Conservation (phyloP, 30 jellyfish, hydroid and myxozoan species). For the Phacellophora camtschatica region DNA sequence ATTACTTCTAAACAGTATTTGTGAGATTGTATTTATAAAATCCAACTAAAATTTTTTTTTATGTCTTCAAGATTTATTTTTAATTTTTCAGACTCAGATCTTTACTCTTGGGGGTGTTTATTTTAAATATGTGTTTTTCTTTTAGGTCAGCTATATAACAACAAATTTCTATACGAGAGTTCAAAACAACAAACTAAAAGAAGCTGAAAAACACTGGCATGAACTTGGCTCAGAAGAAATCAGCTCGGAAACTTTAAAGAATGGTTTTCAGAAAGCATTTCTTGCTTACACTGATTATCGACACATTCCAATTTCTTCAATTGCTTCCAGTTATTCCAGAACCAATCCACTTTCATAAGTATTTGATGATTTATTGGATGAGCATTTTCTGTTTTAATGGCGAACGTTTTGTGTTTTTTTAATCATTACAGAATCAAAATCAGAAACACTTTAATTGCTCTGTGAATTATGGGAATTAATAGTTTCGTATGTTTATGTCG, state of each 20-base stretch:
- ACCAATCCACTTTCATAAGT: not conserved
- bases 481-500: no score
- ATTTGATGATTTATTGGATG: not conserved
- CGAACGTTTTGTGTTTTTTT: no score
- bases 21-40: no score
- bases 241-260: constrained; percentile 5
- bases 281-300: constrained; percentile 46
- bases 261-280: constrained; percentile 33
- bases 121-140: no score
- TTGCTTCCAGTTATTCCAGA: constrained; percentile 38
- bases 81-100: no score
- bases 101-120: no score
- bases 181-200: constrained; percentile 19
- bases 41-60: no score
- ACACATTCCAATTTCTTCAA: constrained; percentile 47
- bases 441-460: no score
- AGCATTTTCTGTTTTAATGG: not conserved
- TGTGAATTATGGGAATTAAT: no score
- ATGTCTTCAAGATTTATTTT: no score
- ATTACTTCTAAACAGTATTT: no score
- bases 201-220: constrained; percentile 61
- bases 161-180: constrained; percentile 43
- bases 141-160: constrained; percentile 48
- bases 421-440: no score
- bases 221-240: constrained; percentile 34